phyloP scores from a whole-genome alignment of 2,113 vertebrate genomes.

The Phasianus colchicus region DNA sequence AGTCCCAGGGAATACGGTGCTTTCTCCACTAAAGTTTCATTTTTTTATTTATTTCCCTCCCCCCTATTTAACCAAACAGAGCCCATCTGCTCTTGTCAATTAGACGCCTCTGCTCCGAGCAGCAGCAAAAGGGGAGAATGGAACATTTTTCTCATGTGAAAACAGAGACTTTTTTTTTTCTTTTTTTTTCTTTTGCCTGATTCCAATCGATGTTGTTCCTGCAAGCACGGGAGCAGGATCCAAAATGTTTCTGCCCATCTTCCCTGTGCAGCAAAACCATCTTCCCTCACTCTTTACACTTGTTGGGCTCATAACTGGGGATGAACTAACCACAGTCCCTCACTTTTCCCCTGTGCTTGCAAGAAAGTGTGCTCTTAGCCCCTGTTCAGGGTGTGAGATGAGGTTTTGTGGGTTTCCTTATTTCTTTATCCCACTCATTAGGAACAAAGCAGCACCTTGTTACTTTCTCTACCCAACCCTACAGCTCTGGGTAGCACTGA shows the following conservation, averaged over 20 bases:
- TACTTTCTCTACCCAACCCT: not conserved
- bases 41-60: not conserved
- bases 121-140: not conserved
- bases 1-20: constrained; percentile 57
- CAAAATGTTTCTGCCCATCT: accelerated
- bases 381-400: not conserved
- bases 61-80: not conserved
- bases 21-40: not conserved
- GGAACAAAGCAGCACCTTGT: not conserved
- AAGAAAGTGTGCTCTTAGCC: too few relatives aligned
- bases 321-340: not conserved
- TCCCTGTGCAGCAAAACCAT: not conserved
- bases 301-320: not conserved
- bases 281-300: not conserved
- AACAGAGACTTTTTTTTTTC: constrained; percentile 38
- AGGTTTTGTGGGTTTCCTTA: accelerated
- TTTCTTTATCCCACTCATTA: accelerated
- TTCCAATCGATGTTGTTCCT: not conserved
- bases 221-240: not conserved
- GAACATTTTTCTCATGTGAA: constrained; percentile 67
- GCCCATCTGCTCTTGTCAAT: constrained; percentile 77
- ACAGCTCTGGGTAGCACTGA: not conserved
- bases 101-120: constrained; percentile 13
- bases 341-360: too few relatives aligned
- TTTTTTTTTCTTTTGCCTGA: constrained; percentile 56